Conservation (phyloP, 2,113 vertebrate genomes). For the Phylloscopus trochiloides region DNA sequence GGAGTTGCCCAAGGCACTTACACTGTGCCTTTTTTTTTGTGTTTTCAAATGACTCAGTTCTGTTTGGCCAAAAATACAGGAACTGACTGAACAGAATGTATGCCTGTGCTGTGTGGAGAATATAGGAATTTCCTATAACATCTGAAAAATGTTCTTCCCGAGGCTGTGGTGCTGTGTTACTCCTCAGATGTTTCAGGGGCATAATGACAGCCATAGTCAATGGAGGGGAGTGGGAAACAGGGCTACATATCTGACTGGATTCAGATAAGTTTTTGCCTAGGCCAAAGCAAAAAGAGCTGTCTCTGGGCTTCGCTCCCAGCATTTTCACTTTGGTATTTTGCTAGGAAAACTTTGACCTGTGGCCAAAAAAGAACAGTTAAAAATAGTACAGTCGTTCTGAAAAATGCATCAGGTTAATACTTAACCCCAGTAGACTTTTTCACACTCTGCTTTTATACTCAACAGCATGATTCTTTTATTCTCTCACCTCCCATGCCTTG, state of each 20-base stretch:
- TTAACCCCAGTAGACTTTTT: slow-evolving; percentile 44
- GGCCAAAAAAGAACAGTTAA: slow-evolving; percentile 75
- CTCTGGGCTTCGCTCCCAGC: slow-evolving; percentile 64
- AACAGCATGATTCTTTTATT: neutral
- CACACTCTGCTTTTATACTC: slow-evolving; percentile 23
- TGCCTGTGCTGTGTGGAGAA: slow-evolving; percentile 32
- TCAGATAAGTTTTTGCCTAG: slow-evolving; percentile 30
- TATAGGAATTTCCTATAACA: slow-evolving; percentile 27
- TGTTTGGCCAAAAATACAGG: slow-evolving; percentile 68
- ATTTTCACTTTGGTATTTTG: slow-evolving; percentile 70
- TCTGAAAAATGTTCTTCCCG: slow-evolving; percentile 48
- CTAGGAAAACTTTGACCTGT: slow-evolving; percentile 74
- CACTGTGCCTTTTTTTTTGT: neutral
- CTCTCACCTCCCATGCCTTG: neutral
- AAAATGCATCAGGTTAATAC: slow-evolving; percentile 66
- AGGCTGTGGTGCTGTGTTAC: neutral
- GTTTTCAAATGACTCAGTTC: slow-evolving; percentile 69
- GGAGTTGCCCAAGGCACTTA: slow-evolving; percentile 50
- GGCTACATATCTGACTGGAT: neutral
- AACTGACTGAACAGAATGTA: slow-evolving; percentile 58
- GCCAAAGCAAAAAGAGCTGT: slow-evolving; percentile 43
- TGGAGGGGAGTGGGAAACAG: slow-evolving; percentile 9
- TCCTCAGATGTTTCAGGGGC: neutral
- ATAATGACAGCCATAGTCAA: neutral
- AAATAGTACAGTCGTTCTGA: slow-evolving; percentile 73